phyloP scores from a whole-genome alignment of 2,113 vertebrate species.

The Sylvietta virens region DNA sequence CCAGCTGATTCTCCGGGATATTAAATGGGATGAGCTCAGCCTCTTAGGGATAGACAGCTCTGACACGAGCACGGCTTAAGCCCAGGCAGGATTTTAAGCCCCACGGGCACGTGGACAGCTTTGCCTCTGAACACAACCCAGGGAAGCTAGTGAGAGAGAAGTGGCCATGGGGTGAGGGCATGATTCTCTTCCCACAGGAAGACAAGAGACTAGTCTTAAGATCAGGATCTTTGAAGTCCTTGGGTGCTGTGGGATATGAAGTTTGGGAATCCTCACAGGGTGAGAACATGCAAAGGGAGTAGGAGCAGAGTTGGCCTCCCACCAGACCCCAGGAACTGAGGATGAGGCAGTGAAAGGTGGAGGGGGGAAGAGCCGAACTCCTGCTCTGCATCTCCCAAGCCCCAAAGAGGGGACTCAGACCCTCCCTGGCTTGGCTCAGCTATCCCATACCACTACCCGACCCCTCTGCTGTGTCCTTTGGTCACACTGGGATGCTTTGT shows the following conservation, averaged over 20 bases:
- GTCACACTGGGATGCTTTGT: not conserved
- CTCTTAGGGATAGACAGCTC: conserved; percentile 32
- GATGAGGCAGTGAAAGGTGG: not conserved
- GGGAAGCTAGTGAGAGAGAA: not conserved
- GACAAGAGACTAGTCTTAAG: not conserved
- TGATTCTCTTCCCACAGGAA: not conserved
- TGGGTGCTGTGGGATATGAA: not conserved
- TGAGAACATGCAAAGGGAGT: not conserved
- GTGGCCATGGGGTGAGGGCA: not conserved
- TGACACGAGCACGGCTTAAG: conserved; percentile 15
- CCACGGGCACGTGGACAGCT: not conserved
- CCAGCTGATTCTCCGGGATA: not conserved
- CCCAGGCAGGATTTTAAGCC: not conserved
- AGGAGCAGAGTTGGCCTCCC: not conserved
- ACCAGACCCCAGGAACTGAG: fast-evolving
- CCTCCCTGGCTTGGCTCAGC: not conserved
- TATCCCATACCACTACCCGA: fast-evolving
- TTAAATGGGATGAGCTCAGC: conserved; percentile 46
- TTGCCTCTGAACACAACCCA: not conserved
- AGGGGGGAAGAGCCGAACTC: not conserved
- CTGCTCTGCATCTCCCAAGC: not conserved
- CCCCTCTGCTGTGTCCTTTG: fast-evolving
- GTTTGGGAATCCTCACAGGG: fast-evolving
- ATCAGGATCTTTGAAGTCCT: not conserved
- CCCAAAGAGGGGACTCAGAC: fast-evolving